phyloP scores from a whole-genome alignment of 2,113 vertebrate genomes.

The Rhinolophus ferrumequinum region DNA sequence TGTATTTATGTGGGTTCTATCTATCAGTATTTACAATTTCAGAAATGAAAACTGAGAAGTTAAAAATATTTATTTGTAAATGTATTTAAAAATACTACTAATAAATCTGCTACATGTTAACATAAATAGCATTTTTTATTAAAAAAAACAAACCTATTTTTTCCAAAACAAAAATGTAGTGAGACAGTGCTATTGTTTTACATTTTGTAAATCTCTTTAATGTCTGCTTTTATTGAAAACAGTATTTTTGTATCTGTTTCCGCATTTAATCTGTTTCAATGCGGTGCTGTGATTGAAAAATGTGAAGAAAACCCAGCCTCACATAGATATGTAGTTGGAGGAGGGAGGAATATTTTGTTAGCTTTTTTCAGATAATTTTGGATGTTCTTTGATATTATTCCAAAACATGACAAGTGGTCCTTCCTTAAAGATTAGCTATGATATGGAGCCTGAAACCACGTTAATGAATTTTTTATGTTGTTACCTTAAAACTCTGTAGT shows the following conservation, averaged over 20 bases:
- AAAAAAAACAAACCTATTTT: background rate
- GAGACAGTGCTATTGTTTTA: background rate
- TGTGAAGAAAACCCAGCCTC: background rate
- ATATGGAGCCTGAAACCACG: background rate
- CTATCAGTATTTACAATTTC: background rate
- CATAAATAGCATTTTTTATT: background rate
- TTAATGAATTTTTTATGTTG: background rate
- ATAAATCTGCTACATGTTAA: background rate
- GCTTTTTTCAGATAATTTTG: background rate
- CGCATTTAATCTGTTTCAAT: background rate
- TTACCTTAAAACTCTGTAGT: background rate
- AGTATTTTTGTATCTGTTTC: background rate
- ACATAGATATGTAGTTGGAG: background rate
- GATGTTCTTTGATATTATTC: background rate
- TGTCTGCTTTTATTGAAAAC: background rate
- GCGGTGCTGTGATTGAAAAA: background rate
- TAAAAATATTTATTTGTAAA: background rate
- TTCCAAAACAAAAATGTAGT: background rate
- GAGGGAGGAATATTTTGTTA: background rate
- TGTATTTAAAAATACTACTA: background rate
- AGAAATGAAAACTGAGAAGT: background rate
- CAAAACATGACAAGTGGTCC: background rate
- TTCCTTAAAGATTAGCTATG: background rate
- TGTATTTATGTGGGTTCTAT: background rate
- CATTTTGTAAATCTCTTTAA: background rate